phyloP scores from a whole-genome alignment of 2,888 invertebrate genomes.

The Venusia cambrica region DNA sequence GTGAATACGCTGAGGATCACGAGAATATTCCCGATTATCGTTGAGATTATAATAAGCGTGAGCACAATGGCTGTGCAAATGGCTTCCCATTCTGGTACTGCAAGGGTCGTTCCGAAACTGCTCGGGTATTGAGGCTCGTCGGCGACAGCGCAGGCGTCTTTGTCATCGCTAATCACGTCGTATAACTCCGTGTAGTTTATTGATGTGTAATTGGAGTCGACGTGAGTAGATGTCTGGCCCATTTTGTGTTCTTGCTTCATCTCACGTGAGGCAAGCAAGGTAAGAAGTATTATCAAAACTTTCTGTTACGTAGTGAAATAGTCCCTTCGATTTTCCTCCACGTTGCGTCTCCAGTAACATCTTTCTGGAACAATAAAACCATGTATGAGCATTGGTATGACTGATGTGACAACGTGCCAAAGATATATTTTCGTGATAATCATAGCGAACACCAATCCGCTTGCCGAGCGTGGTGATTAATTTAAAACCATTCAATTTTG shows the following conservation, averaged over 20 bases:
- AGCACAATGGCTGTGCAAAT: constrained; percentile 89
- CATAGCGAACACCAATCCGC: too few species aligned
- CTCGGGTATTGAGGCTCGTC: constrained; percentile 81
- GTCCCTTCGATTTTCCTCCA: constrained; percentile 39
- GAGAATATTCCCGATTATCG: constrained; percentile 94
- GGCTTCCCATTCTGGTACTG: constrained; percentile 92
- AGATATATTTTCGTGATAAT: too few species aligned
- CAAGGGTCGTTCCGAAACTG: constrained; percentile 86
- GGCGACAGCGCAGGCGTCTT: constrained; percentile 64
- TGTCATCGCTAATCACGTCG: constrained; percentile 56
- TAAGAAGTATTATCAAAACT: constrained; percentile 37
- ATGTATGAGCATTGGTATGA: too few species aligned
- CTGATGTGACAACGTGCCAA: constrained; percentile 34
- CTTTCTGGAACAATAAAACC: constrained; percentile 65
- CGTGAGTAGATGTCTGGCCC: constrained; percentile 64
- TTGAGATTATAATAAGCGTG: constrained; percentile 91
- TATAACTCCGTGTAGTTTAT: constrained; percentile 55
- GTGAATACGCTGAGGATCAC: constrained; percentile 98
- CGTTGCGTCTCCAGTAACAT: constrained; percentile 47
- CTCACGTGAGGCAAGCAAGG: constrained; percentile 50
- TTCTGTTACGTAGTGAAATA: constrained; percentile 37
- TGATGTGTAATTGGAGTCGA: constrained; percentile 52
- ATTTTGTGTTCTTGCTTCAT: constrained; percentile 56
- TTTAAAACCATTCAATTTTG: too few species aligned
- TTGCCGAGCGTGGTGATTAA: too few species aligned